phyloP scores from a whole-genome alignment of 2,797 vertebrate species.

The Dallia pectoralis region DNA sequence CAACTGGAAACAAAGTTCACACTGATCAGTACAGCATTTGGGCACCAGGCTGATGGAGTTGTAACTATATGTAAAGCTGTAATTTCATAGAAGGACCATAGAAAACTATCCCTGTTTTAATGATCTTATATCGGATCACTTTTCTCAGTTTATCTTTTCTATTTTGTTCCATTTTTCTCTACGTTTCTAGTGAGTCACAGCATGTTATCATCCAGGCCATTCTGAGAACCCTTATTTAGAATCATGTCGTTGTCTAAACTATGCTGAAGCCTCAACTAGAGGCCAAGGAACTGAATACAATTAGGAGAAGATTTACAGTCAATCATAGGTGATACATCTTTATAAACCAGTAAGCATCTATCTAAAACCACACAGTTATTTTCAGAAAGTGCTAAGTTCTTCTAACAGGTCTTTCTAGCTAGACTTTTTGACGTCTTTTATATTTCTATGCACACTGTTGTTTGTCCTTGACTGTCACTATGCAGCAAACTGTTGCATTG shows the following conservation, averaged over 20 bases:
- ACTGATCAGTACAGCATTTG: not conserved
- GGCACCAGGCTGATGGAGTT: not conserved
- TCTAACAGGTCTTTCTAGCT: not conserved
- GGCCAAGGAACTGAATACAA: not conserved
- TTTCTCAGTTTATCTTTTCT: not conserved
- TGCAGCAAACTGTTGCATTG: not conserved
- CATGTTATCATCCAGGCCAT: not conserved
- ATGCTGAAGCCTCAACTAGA: not conserved
- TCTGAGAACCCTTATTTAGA: not conserved
- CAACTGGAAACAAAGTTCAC: conserved; percentile 20
- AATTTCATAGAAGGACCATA: not conserved
- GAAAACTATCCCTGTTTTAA: not conserved
- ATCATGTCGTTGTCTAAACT: not conserved
- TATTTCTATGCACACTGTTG: not conserved
- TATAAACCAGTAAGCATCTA: not conserved
- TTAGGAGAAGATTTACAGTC: not conserved
- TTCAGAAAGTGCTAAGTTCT: not conserved
- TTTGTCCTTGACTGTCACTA: not conserved
- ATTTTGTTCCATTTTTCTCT: not conserved
- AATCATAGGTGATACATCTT: not conserved
- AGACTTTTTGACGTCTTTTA: conserved; percentile 8
- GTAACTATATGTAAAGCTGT: not conserved
- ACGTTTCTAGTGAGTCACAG: not conserved
- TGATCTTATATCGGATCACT: not conserved
- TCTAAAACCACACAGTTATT: not conserved